phyloP scores from a whole-genome alignment of 2,113 vertebrate species.

The Thunnus maccoyii region DNA sequence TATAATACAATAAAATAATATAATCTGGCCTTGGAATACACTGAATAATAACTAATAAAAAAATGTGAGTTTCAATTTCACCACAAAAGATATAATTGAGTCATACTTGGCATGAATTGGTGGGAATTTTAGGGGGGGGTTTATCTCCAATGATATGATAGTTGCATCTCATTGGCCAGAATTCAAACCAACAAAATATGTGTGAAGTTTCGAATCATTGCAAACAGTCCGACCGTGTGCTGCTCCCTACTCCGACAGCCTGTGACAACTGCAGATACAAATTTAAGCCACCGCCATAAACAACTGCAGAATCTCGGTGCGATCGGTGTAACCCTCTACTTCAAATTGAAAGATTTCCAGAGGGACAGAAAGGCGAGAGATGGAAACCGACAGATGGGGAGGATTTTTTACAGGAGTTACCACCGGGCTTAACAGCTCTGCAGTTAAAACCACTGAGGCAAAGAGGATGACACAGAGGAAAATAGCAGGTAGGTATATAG shows the following conservation, averaged over 20 bases:
- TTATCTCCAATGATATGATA: not conserved
- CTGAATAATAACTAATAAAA: not conserved
- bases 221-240: not conserved
- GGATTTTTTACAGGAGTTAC: slow-evolving; percentile 25
- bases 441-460: slow-evolving; percentile 26
- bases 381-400: not conserved
- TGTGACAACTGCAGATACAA: not conserved
- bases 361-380: not conserved
- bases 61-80: slow-evolving; percentile 12
- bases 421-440: slow-evolving; percentile 24
- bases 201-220: not conserved
- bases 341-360: slow-evolving; percentile 1
- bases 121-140: too few species aligned
- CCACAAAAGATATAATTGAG: not conserved
- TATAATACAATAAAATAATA: not conserved
- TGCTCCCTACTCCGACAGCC: not conserved
- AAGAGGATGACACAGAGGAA: slow-evolving; percentile 13
- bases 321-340: not conserved
- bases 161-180: not conserved
- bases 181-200: not conserved
- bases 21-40: slow-evolving; percentile 6
- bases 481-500: not conserved
- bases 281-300: slow-evolving; percentile 2
- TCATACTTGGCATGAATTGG: too few species aligned
- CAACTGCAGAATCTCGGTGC: not conserved